Conservation (phyloP, 1,140 invertebrate genomes). For the Colletes latitarsis region DNA sequence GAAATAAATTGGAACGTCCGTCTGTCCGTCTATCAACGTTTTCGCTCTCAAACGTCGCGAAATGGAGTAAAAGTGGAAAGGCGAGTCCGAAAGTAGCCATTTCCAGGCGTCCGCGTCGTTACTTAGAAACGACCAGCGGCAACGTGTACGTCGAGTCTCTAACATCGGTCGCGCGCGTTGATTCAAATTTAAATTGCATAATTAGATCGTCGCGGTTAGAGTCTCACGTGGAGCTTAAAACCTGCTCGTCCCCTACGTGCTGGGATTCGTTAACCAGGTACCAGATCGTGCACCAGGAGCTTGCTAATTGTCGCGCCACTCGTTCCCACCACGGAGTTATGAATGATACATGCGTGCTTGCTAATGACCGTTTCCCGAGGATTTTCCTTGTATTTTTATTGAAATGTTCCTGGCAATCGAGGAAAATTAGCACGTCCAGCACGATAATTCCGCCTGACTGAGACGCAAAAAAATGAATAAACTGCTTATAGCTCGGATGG, state of each 20-base stretch:
- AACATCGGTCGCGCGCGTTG: slow-evolving; percentile 17
- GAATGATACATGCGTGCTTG: slow-evolving; percentile 31
- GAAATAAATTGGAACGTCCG: no score
- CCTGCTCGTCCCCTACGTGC: slow-evolving; percentile 40
- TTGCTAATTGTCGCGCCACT: slow-evolving; percentile 43
- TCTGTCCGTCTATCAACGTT: no score
- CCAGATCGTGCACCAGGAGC: slow-evolving; percentile 23
- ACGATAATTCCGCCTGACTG: not conserved
- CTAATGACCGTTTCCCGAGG: slow-evolving; percentile 3
- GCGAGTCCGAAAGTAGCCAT: not conserved
- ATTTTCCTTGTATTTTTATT: slow-evolving; percentile 1
- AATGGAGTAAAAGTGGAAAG: not conserved
- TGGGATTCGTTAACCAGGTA: slow-evolving; percentile 35
- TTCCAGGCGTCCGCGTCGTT: not conserved
- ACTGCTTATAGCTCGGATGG: no score
- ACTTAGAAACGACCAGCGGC: not conserved
- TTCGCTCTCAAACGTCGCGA: not conserved
- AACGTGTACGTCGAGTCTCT: not conserved
- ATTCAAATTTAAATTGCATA: slow-evolving; percentile 69
- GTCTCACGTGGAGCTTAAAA: slow-evolving; percentile 50
- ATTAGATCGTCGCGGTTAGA: slow-evolving; percentile 60
- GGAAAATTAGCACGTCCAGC: not conserved
- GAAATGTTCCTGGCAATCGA: not conserved
- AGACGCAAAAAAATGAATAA: no score
- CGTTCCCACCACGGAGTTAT: slow-evolving; percentile 31